phyloP scores from a whole-genome alignment of 2,888 invertebrate genomes.

The Neoascia interrupta region DNA sequence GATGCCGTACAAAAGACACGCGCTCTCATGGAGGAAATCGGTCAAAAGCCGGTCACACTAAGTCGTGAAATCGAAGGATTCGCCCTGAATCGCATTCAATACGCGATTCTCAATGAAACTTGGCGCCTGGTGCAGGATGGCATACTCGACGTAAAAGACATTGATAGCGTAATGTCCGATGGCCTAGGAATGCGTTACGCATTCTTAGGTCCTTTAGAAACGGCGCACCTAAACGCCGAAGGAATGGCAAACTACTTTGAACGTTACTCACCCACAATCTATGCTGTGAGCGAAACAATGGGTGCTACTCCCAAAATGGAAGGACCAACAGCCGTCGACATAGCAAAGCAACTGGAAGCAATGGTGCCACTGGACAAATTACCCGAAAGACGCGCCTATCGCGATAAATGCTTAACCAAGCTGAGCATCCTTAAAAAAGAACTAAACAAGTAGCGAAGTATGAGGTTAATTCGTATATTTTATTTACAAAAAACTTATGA shows the following conservation, averaged over 20 bases:
- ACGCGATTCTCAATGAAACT: constrained; percentile 94
- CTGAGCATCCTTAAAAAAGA: constrained; percentile 89
- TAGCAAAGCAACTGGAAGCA: constrained; percentile 86
- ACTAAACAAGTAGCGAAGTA: constrained; percentile 79
- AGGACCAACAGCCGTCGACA: constrained; percentile 83
- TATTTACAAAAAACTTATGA: constrained; percentile 23
- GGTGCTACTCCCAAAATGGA: constrained; percentile 88
- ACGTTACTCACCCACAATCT: constrained; percentile 83
- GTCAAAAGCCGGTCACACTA: constrained; percentile 93
- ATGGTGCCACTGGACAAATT: constrained; percentile 88
- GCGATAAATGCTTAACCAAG: constrained; percentile 90
- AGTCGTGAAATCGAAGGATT: constrained; percentile 94
- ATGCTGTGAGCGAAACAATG: constrained; percentile 86
- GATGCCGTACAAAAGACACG: constrained; percentile 88
- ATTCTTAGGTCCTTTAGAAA: constrained; percentile 95
- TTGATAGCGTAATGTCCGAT: constrained; percentile 96
- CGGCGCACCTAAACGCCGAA: constrained; percentile 96
- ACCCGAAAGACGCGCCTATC: constrained; percentile 88
- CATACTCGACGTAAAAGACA: constrained; percentile 91
- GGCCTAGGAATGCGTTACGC: constrained; percentile 97
- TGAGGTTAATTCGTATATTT: too few relatives aligned
- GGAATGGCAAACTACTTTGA: constrained; percentile 85
- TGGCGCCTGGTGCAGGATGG: constrained; percentile 93
- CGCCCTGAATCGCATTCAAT: constrained; percentile 95
- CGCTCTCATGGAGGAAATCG: constrained; percentile 90